These are phyloP conservation scores for Scolopax rusticola DNA, from an alignment of 2,797 vertebrate genomes.

Conservation along the genomic window DNA sequence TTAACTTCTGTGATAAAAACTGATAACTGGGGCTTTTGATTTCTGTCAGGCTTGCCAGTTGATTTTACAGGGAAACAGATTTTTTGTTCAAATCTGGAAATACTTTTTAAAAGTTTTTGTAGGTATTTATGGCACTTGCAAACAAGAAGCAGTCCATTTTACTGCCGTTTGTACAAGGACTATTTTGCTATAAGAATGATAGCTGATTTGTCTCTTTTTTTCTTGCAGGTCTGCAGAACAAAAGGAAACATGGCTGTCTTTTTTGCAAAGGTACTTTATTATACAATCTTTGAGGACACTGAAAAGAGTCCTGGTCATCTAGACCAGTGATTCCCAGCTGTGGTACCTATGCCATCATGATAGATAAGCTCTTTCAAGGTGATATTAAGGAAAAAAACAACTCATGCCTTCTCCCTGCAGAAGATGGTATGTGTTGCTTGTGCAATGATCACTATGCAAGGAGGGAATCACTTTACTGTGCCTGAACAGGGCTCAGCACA, in stretches of 20 bases:
- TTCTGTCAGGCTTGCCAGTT: background rate
- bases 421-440: background rate
- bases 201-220: constrained; percentile 35
- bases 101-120: background rate
- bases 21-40: background rate
- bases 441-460: background rate
- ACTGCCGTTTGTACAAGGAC: background rate
- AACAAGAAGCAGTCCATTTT: background rate
- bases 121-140: background rate
- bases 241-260: constrained; percentile 90
- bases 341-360: background rate
- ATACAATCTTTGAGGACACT: background rate
- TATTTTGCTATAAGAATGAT: background rate
- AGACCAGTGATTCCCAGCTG: background rate
- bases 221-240: constrained; percentile 87
- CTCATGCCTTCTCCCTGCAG: background rate
- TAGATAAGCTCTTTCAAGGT: background rate
- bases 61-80: background rate
- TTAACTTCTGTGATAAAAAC: background rate
- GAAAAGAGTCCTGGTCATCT: background rate
- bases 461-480: background rate
- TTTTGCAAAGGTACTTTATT: constrained; percentile 88
- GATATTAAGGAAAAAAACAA: background rate
- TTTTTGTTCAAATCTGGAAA: background rate
- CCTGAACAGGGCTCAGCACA: background rate